Evolutionary conservation across 2,888 invertebrate genomes (phyloP).

Genomic region (Chamaedrilus cognettii): DNA sequence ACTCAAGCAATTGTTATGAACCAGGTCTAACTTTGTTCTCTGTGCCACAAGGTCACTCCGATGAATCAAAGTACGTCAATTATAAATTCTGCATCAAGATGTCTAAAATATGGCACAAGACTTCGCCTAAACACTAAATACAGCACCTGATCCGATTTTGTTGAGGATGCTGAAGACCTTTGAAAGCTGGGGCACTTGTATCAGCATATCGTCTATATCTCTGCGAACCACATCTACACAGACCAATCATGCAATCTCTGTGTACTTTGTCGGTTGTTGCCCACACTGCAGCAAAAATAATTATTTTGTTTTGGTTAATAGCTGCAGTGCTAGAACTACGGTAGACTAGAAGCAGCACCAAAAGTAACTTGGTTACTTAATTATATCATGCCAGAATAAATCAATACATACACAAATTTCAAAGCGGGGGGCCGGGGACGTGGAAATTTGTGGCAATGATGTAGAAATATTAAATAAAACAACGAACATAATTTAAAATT

Average conservation of each 20-base stretch:
- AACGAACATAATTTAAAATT: neutral
- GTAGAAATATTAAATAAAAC: neutral
- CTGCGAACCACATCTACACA: neutral
- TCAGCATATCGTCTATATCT: slow-evolving; percentile 28
- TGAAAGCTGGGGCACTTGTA: slow-evolving; percentile 27
- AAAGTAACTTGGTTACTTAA: neutral
- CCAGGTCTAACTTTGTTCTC: no score
- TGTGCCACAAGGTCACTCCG: no score
- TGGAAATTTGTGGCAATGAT: neutral
- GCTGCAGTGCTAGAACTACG: no score
- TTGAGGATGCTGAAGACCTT: slow-evolving; percentile 26
- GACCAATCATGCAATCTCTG: neutral
- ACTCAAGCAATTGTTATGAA: no score
- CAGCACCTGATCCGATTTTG: slow-evolving; percentile 37
- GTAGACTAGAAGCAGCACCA: no score
- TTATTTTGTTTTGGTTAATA: no score
- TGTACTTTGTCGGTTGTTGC: no score
- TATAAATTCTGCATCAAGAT: no score
- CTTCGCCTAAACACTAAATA: no score
- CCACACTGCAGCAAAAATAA: no score
- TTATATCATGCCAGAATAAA: neutral
- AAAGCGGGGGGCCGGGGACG: neutral
- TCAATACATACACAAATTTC: neutral
- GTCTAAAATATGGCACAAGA: no score
- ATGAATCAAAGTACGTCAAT: no score